A percentile compares a stretch with the other conserved stretches of the same genome.
Evolutionary conservation across 2,797 vertebrate species (phyloP).

Genomic region (Danio kyathit): DNA sequence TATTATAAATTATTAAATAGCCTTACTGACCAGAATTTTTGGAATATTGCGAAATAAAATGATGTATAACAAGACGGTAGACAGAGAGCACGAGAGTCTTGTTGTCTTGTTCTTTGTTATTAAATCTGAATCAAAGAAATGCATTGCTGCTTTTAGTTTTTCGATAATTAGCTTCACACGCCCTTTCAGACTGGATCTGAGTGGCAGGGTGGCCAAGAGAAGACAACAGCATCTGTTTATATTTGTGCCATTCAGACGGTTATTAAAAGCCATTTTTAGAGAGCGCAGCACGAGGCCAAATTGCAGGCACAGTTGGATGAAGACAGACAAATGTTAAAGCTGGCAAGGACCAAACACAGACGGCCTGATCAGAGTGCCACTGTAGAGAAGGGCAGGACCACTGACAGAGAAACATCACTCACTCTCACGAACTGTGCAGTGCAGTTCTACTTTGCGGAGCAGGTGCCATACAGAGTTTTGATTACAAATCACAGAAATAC

Average conservation of each 20-base stretch:
- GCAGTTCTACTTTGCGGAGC: constrained; percentile 4
- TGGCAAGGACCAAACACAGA: constrained; percentile 50
- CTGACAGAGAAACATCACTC: constrained; percentile 33
- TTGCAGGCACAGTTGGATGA: constrained; percentile 53
- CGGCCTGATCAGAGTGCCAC: constrained; percentile 38
- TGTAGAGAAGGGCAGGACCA: constrained; percentile 32
- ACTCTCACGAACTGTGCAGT: constrained; percentile 4
- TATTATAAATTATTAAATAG: background rate
- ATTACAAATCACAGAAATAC: constrained; percentile 13
- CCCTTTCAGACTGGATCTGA: constrained; percentile 38
- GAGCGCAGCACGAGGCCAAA: constrained; percentile 52
- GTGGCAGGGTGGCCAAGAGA: constrained; percentile 39
- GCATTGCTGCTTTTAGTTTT: constrained; percentile 51
- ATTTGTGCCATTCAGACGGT: constrained; percentile 50
- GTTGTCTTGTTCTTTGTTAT: constrained; percentile 43
- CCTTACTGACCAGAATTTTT: background rate
- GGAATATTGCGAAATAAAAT: background rate
- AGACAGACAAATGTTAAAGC: constrained; percentile 50
- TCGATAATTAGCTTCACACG: constrained; percentile 40
- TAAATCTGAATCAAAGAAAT: constrained; percentile 52
- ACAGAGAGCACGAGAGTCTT: background rate
- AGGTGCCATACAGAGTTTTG: constrained; percentile 13
- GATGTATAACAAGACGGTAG: background rate
- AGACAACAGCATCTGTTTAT: constrained; percentile 57
- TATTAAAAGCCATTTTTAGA: constrained; percentile 60